A percentile compares a stretch with the other conserved stretches of the same genome.
Evolutionary conservation across 2,888 invertebrate genomes (phyloP).

Genomic region (Erebia ligea): DNA sequence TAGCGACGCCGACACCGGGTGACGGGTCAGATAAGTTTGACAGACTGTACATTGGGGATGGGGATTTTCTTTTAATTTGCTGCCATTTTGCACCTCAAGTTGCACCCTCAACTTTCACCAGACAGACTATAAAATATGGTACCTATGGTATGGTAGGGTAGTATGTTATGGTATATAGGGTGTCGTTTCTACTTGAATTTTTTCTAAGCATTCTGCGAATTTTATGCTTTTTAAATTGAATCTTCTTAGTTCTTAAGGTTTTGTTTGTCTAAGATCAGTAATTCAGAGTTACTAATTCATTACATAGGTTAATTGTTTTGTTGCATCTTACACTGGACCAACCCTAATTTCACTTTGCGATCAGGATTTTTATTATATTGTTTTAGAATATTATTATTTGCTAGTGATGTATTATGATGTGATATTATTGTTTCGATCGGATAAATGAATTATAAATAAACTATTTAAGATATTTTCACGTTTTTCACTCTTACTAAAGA

Average conservation of each 20-base stretch:
- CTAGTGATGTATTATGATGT: constrained; percentile 34
- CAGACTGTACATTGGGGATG: too few relatives aligned
- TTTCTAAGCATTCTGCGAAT: background rate
- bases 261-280: background rate
- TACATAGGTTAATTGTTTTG: too few relatives aligned
- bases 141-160: too few relatives aligned
- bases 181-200: too few relatives aligned
- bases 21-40: too few relatives aligned
- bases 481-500: background rate
- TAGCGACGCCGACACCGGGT: too few relatives aligned
- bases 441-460: constrained; percentile 28
- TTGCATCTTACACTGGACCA: background rate
- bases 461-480: background rate
- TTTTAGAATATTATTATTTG: constrained; percentile 15
- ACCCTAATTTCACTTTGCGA: background rate
- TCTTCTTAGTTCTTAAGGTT: background rate
- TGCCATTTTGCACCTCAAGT: too few relatives aligned
- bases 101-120: too few relatives aligned
- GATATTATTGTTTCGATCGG: constrained; percentile 36
- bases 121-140: too few relatives aligned
- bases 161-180: too few relatives aligned
- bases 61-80: too few relatives aligned
- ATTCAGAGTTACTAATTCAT: background rate
- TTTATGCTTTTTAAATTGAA: background rate
- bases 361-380: background rate